These are phyloP conservation scores for Copsychus sechellarum DNA, from an alignment of 2,113 vertebrate species.

Conservation along the genomic window DNA sequence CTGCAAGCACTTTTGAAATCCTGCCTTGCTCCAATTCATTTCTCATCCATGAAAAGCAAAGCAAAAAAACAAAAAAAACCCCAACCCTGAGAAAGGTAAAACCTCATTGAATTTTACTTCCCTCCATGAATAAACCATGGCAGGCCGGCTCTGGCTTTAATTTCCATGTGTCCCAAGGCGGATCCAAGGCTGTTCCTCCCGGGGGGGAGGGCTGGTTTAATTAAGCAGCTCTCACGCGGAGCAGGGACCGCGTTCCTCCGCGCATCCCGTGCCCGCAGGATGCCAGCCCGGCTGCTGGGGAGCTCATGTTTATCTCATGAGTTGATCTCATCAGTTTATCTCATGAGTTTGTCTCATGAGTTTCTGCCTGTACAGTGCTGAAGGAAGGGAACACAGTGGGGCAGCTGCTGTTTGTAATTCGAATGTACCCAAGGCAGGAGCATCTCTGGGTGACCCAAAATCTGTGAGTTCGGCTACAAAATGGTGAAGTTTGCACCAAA, in stretches of 20 bases:
- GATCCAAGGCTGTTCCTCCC: conserved; percentile 1
- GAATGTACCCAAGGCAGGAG: background rate
- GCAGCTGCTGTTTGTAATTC: background rate
- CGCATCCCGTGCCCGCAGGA: background rate
- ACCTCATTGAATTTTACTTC: background rate
- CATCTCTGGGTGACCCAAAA: background rate
- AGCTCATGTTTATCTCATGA: conserved; percentile 42
- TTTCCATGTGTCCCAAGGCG: conserved; percentile 13
- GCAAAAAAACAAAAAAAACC: background rate
- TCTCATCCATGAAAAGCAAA: background rate
- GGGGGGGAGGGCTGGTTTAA: conserved; percentile 41
- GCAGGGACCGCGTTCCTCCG: background rate
- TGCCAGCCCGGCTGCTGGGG: background rate
- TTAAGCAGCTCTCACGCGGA: background rate
- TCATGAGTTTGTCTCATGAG: background rate
- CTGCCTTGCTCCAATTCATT: background rate
- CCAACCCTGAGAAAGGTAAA: background rate
- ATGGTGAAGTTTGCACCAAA: background rate
- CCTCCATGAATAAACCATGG: conserved; percentile 23
- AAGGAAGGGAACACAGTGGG: background rate
- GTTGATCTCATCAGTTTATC: background rate
- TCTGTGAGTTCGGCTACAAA: fast-evolving
- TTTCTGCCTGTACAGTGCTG: background rate
- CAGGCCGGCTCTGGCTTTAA: background rate
- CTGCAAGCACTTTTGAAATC: background rate